These are phyloP conservation scores for Cyanocitta stelleri DNA, from an alignment of 2,113 vertebrate genomes.

Conservation along the genomic window DNA sequence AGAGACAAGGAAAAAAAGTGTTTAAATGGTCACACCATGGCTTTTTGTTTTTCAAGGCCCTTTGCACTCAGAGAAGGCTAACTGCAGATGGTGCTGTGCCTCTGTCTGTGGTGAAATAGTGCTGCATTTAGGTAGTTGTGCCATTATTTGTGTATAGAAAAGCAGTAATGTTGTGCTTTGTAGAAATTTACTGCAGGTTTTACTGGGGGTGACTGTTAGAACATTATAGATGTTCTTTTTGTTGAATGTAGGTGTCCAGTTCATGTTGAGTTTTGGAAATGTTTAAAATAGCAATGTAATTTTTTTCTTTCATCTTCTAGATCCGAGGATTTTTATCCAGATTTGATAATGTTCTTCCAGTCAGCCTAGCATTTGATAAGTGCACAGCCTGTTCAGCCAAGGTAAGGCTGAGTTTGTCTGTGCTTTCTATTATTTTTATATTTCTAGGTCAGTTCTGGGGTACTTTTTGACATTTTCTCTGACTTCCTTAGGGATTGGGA, in stretches of 20 bases:
- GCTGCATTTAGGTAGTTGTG: background rate
- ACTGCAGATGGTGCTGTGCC: slow-evolving; percentile 70
- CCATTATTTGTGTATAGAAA: background rate
- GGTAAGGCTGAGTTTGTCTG: slow-evolving; percentile 73
- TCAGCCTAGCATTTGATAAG: slow-evolving; percentile 97
- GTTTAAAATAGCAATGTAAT: background rate
- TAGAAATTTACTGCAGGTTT: background rate
- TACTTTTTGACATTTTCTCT: background rate
- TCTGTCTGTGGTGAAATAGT: background rate
- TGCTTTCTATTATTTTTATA: background rate
- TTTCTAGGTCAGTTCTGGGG: background rate
- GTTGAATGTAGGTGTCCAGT: background rate
- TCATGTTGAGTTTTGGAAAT: background rate
- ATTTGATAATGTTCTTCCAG: slow-evolving; percentile 97
- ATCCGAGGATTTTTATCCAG: slow-evolving; percentile 96
- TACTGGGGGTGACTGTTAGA: background rate
- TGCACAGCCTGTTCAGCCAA: slow-evolving; percentile 93
- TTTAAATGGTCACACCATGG: background rate
- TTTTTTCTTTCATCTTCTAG: slow-evolving; percentile 62
- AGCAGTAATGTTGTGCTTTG: background rate
- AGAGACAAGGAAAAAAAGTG: background rate
- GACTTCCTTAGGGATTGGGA: background rate
- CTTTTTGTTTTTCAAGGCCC: background rate
- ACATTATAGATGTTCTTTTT: fast-evolving
- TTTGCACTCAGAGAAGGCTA: background rate